Percentiles rank a stretch among this genome's conserved stretches.
Conservation (phyloP, 2,888 invertebrate species). For the Subacronicta megacephala region DNA sequence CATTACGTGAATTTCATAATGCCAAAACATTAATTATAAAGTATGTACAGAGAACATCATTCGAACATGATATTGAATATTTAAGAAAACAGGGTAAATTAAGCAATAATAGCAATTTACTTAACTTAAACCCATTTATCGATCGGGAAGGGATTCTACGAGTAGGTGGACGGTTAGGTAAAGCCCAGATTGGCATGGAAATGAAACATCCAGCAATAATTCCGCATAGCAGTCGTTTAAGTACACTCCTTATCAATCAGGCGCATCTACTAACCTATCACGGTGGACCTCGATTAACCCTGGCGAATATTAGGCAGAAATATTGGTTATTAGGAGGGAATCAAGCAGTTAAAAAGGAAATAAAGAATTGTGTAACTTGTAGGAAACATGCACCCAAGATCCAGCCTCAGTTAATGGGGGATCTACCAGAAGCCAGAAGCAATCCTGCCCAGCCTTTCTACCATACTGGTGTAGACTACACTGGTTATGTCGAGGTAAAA, state of each 20-base stretch:
- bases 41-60: no score
- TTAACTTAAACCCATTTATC: constrained; percentile 31
- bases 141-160: constrained; percentile 27
- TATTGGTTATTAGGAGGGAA: constrained; percentile 5
- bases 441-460: no score
- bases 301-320: constrained; percentile 18
- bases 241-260: constrained; percentile 13
- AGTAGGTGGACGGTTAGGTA: constrained; percentile 20
- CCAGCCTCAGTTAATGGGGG: no score
- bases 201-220: constrained; percentile 21
- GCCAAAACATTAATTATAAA: not conserved
- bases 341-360: no score
- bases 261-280: constrained; percentile 18
- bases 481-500: no score
- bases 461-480: no score
- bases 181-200: constrained; percentile 11
- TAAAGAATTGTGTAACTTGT: no score
- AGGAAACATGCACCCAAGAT: no score
- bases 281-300: constrained; percentile 21
- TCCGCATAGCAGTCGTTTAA: constrained; percentile 12
- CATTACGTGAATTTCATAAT: not conserved
- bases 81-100: not conserved
- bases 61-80: no score
- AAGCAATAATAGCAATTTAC: constrained; percentile 22
- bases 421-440: no score